Base-by-base conservation (phyloP, 2,113 vertebrate genomes). In the Tautogolabrus adspersus region DNA sequence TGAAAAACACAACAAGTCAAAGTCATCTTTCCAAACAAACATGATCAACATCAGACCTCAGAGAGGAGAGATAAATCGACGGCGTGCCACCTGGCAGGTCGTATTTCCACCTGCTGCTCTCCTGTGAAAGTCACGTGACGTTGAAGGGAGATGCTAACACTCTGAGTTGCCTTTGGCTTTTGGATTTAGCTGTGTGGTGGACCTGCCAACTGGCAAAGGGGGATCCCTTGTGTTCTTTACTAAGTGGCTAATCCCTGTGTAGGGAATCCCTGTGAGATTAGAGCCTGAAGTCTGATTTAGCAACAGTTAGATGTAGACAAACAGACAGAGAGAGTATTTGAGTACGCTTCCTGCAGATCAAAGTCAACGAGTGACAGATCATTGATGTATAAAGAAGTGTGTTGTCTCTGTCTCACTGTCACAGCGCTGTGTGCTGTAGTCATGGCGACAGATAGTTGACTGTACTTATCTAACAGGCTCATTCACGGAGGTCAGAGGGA, bases 391-490 rank as follows among this genome's bases (percentile, higher is more conserved):
- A 2, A 0, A 30, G 51, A 2, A 15, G 37, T 11, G 57, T 18
- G 22, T 65, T 22, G 52, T 70, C 59, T 19, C 37, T 21, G 40
- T 58, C 59, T 66, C 57, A 6, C 44, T 10, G 75, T 56, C n/a
- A 42, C 30, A 4, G 30, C 30, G 40, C 40, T 2, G 40, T 34
- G 52, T 54, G 34, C 46, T 54, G 7, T 65, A 49, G 82, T 68
- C 88, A 83, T 54, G 62, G 9, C 22, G 67, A 22, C 65, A 85
- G 89, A 90, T 88, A 92, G 70, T 7, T 76, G 52, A 73, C 44
- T 22, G 38, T 59, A 78, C 86, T 90, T 90, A 92, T 92, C 90
- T 89, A 85, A 49, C 76, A 64, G 49, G 34, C 80, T 82, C 87
- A 84, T 67, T 82, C 79, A 77, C 58, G 44, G 75, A 73, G 55